A percentile compares a stretch with the other conserved stretches of the same genome.
Conservation (phyloP, 2,113 vertebrate species). For the Capreolus pygargus region DNA sequence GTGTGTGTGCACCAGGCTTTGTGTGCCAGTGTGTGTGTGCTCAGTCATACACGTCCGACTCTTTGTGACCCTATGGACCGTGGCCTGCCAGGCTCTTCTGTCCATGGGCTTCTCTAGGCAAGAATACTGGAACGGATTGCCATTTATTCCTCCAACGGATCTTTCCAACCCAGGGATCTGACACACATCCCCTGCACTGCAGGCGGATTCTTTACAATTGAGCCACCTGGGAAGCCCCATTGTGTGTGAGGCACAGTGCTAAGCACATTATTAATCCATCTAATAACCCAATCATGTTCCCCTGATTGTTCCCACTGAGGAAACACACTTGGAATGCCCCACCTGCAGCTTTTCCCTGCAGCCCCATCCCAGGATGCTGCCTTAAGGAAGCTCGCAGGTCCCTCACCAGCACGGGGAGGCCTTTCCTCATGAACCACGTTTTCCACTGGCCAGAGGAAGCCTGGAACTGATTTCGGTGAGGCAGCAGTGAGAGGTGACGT, state of each 20-base stretch:
- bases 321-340: not conserved
- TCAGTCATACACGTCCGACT: not conserved
- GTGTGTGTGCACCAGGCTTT: not conserved
- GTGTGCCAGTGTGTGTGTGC: not conserved
- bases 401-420: fast-evolving
- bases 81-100: not conserved
- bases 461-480: not conserved
- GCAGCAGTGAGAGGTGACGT: not conserved
- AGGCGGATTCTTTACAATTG: not conserved
- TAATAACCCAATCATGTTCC: not conserved
- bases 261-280: not conserved
- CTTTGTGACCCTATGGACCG: not conserved
- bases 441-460: not conserved
- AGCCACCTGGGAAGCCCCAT: not conserved
- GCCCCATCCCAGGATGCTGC: not conserved
- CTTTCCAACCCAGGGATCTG: not conserved
- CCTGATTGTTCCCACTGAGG: not conserved
- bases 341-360: not conserved
- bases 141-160: not conserved
- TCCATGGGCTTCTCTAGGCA: not conserved
- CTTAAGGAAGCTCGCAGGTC: not conserved
- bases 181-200: not conserved
- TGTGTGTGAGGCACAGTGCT: not conserved
- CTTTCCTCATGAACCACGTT: not conserved
- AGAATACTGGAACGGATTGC: not conserved